These are phyloP conservation scores for Parnassius mnemosyne DNA, from an alignment of 2,888 invertebrate genomes.

Conservation along the genomic window DNA sequence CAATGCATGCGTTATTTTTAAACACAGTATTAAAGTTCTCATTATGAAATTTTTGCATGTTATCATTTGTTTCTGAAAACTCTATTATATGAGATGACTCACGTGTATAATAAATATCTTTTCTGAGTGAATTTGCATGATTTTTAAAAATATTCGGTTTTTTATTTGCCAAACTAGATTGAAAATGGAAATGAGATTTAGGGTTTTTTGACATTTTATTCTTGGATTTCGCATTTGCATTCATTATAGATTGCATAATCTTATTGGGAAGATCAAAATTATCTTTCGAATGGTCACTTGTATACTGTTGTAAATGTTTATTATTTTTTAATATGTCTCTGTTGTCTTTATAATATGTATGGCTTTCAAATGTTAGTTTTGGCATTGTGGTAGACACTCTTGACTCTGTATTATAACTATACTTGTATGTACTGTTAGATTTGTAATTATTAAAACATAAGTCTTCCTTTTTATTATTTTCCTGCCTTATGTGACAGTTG, in stretches of 20 bases:
- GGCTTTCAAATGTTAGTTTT: conserved; percentile 51
- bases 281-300: conserved; percentile 45
- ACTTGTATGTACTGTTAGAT: conserved; percentile 8
- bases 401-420: conserved; percentile 5
- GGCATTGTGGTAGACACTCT: conserved; percentile 11
- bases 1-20: background rate
- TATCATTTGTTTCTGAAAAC: conserved; percentile 26
- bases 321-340: conserved; percentile 20
- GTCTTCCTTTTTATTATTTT: background rate
- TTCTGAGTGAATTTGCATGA: background rate
- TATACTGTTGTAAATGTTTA: conserved; percentile 32
- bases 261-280: conserved; percentile 38
- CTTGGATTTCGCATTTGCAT: background rate
- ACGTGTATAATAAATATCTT: conserved; percentile 23
- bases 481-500: conserved; percentile 4
- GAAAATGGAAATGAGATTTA: conserved; percentile 12
- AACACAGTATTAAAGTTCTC: background rate
- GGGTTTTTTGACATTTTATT: conserved; percentile 19
- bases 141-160: background rate
- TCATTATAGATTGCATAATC: conserved; percentile 17
- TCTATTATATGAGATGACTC: conserved; percentile 44
- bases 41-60: background rate
- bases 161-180: conserved; percentile 9
- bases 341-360: conserved; percentile 36
- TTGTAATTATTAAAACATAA: background rate